Evolutionary conservation across 2,113 vertebrate species (phyloP), one percentile per base, ranked within the genome.

Genomic region (Syrmaticus mikado): DNA sequence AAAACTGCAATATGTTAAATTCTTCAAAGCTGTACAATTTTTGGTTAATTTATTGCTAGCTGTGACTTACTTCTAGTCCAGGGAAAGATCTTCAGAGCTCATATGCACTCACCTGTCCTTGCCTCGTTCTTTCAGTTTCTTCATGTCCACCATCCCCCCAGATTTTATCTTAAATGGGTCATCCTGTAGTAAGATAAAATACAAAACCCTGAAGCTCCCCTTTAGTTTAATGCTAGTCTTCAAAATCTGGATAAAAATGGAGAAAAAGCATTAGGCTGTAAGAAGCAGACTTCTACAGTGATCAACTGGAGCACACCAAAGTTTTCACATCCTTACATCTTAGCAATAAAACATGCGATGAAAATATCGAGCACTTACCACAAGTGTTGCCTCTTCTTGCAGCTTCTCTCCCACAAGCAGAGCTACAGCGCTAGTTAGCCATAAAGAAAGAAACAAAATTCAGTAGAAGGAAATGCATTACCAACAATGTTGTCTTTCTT

Each of bases 71-170:
- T 7, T 76, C 41, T 8, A 61, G 20, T 4, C 25, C 61, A 73
- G 64, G 11, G 13, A 85, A 6, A 76, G 12, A 14, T 15, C 57
- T 58, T 43, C n/a, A 82, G 74, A 87, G 48, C 38, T 77, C 32
- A 45, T 1, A 24, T 2, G 7, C 27, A 97, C 98, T 95, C 94
- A 99, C 99, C 98, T 98, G 90, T 99, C 99, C 72, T 98, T 98
- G 83, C 98, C 98, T 74, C 98, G 97, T 93, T 99, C 99, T 94
- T 99, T 99, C 71, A 99, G 96, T 91, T 99, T 99, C 96, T 99
- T 99, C 99, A 99, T 99, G 94, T 99, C 99, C 61, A 99, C 98
- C 97, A 99, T 98, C 2, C 99, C 99, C 24, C 99, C 99, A 1
- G 98, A 98, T 95, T 99, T 99, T 89, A 99, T 97, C 90, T 99